Evolutionary conservation across 1,140 invertebrate genomes (phyloP).

Genomic region (Psix sp.): DNA sequence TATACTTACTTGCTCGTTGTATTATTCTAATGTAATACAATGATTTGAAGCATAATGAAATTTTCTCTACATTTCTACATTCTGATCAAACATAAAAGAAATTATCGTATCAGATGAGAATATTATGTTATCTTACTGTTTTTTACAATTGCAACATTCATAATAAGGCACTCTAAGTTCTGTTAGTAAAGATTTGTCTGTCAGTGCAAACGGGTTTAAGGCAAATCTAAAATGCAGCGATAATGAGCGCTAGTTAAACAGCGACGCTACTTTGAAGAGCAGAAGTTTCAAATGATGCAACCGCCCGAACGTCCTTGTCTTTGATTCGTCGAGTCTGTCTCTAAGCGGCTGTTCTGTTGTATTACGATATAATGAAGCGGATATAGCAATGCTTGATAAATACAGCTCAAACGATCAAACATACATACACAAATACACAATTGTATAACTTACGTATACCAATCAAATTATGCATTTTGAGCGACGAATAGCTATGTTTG

Average conservation of each 20-base stretch:
- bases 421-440: conserved; percentile 12
- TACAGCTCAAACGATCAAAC: conserved; percentile 44
- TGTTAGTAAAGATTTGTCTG: conserved; percentile 33
- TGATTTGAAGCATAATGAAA: too few relatives aligned
- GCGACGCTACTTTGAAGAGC: conserved; percentile 44
- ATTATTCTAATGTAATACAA: too few relatives aligned
- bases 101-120: conserved; percentile 4
- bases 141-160: conserved; percentile 25
- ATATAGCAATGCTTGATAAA: conserved; percentile 49
- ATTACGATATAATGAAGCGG: conserved; percentile 50
- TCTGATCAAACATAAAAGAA: too few relatives aligned
- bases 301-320: conserved; percentile 20
- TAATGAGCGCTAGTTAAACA: conserved; percentile 68
- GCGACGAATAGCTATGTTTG: conserved; percentile 17
- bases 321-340: conserved; percentile 40
- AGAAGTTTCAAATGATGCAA: conserved; percentile 39
- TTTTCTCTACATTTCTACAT: too few relatives aligned
- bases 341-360: conserved; percentile 30
- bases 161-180: conserved; percentile 28
- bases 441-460: conserved; percentile 17
- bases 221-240: conserved; percentile 67
- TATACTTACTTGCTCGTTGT: too few relatives aligned
- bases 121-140: conserved; percentile 7
- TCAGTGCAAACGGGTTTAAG: conserved; percentile 29
- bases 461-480: conserved; percentile 32